Conservation (phyloP, 2,797 vertebrate species). For the Sebastes cheni region DNA sequence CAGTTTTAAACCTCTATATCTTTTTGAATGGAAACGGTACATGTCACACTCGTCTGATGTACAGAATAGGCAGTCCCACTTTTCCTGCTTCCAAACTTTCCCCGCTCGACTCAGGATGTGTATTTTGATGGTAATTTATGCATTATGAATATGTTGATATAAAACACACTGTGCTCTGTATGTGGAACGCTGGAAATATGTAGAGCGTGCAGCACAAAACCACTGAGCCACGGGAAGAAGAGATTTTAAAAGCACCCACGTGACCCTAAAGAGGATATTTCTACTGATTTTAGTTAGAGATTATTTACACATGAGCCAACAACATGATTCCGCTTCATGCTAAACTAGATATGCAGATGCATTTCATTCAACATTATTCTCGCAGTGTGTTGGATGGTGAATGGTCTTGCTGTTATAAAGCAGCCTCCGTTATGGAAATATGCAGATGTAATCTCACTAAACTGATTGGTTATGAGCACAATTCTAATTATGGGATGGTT, state of each 20-base stretch:
- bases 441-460: constrained; percentile 13
- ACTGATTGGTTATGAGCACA: background rate
- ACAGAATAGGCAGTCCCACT: background rate
- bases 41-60: background rate
- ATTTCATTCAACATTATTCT: background rate
- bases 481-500: constrained; percentile 7
- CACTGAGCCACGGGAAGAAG: background rate
- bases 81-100: background rate
- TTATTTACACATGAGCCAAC: background rate
- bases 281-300: background rate
- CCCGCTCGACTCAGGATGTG: background rate
- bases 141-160: constrained; percentile 19
- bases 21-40: background rate
- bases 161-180: background rate
- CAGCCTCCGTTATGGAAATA: background rate
- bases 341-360: background rate
- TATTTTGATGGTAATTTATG: constrained; percentile 26
- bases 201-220: background rate
- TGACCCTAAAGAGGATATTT: background rate
- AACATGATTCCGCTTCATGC: background rate
- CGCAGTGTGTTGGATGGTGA: background rate
- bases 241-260: background rate
- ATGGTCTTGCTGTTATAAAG: background rate
- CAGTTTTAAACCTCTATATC: background rate
- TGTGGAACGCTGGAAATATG: background rate